Percentiles rank a stretch among this genome's conserved stretches.
These are phyloP conservation scores for Cheirogaleus medius DNA, from an alignment of 2,113 vertebrate species.

Conservation along the genomic window DNA sequence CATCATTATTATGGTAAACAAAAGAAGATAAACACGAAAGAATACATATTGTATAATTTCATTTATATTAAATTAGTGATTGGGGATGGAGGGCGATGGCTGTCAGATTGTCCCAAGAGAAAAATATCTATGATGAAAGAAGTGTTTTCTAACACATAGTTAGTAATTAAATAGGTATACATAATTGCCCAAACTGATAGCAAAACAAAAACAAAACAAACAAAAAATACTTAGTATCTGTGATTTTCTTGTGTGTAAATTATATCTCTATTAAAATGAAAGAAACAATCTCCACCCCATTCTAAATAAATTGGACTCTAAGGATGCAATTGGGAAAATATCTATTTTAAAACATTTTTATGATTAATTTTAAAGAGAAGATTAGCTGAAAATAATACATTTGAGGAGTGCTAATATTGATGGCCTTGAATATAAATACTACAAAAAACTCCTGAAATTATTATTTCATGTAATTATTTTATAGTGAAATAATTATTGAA, in stretches of 20 bases:
- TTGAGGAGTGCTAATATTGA: neutral
- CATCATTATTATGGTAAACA: neutral
- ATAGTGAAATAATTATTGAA: neutral
- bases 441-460: neutral
- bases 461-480: neutral
- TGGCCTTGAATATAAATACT: neutral
- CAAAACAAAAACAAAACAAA: neutral
- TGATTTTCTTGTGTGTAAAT: neutral
- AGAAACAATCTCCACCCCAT: neutral
- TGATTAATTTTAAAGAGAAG: neutral
- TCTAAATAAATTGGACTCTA: neutral
- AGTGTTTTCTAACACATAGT: neutral
- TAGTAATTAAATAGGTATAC: neutral
- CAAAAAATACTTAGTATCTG: neutral
- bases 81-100: rapidly evolving
- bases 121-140: neutral
- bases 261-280: neutral
- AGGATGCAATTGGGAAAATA: neutral
- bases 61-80: neutral
- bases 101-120: neutral
- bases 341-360: neutral
- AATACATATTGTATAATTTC: neutral
- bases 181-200: neutral
- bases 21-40: neutral
- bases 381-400: neutral